Evolutionary conservation across 1,140 invertebrate genomes (phyloP).

Genomic region (Chrysoperla carnea): DNA sequence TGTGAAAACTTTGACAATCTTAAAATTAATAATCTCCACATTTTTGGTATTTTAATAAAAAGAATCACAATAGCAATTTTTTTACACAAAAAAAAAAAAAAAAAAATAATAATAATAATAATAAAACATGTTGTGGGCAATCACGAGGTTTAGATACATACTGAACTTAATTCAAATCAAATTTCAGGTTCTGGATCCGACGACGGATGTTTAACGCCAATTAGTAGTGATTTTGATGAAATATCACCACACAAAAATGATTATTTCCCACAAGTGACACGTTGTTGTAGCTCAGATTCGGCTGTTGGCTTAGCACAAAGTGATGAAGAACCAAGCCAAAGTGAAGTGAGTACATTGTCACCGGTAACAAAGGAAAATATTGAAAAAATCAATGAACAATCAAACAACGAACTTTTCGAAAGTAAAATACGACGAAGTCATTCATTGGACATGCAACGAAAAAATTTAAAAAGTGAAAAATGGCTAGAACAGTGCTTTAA

Average conservation of each 20-base stretch:
- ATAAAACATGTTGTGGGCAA: no score
- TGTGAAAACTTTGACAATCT: no score
- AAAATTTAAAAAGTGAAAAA: not conserved
- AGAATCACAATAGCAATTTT: no score
- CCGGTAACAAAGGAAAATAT: slow-evolving; percentile 1
- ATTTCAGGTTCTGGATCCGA: not conserved
- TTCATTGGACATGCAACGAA: slow-evolving; percentile 3
- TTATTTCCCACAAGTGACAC: slow-evolving; percentile 6
- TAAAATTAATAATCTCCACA: no score
- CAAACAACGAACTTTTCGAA: not conserved
- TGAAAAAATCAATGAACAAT: slow-evolving; percentile 1
- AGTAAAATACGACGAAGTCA: slow-evolving; percentile 6
- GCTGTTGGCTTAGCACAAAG: slow-evolving; percentile 26
- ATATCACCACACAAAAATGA: not conserved
- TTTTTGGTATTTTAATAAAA: no score
- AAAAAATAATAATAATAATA: no score
- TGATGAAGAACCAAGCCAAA: slow-evolving; percentile 27
- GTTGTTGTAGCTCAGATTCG: slow-evolving; percentile 33
- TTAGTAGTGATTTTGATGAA: not conserved
- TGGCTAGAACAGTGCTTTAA: slow-evolving; percentile 9
- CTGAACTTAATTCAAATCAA: not conserved
- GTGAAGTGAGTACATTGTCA: slow-evolving; percentile 4
- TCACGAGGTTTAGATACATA: no score
- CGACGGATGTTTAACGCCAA: not conserved
- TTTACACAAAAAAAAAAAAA: no score